Conservation (phyloP, 2,888 invertebrate genomes). For the Drosophila tanythrix region DNA sequence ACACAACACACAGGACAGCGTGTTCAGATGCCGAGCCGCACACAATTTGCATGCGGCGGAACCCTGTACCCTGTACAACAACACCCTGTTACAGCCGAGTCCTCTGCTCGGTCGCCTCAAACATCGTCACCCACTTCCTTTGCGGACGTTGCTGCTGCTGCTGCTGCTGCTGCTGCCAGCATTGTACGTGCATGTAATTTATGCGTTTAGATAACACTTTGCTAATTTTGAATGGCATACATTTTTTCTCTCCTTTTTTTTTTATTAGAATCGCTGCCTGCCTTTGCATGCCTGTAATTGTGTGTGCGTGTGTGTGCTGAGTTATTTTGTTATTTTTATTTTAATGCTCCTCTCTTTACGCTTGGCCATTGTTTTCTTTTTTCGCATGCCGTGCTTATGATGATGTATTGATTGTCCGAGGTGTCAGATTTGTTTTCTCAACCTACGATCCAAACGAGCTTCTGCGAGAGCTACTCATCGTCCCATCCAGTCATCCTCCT, state of each 20-base stretch:
- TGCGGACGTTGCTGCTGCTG: slow-evolving; percentile 11
- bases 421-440: slow-evolving; percentile 75
- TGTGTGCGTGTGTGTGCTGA: slow-evolving; percentile 71
- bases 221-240: slow-evolving; percentile 82
- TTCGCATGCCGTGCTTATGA: slow-evolving; percentile 74
- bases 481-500: slow-evolving; percentile 1
- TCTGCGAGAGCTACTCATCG: slow-evolving; percentile 16
- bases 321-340: slow-evolving; percentile 45
- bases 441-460: slow-evolving; percentile 47
- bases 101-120: slow-evolving; percentile 32
- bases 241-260: slow-evolving; percentile 56
- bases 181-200: slow-evolving; percentile 81
- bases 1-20: slow-evolving; percentile 27
- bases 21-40: slow-evolving; percentile 32
- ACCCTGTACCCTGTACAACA: slow-evolving; percentile 13
- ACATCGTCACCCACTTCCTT: slow-evolving; percentile 59
- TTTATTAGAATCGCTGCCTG: slow-evolving; percentile 54
- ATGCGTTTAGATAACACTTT: slow-evolving; percentile 82
- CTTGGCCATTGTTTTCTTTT: not conserved
- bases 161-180: slow-evolving; percentile 37
- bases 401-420: slow-evolving; percentile 80
- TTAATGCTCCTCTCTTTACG: slow-evolving; percentile 5
- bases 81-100: slow-evolving; percentile 35
- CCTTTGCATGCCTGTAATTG: slow-evolving; percentile 71
- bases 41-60: slow-evolving; percentile 72